Evolutionary conservation across 2,797 vertebrate species (phyloP).

Genomic region (Aselliscus stoliczkanus): DNA sequence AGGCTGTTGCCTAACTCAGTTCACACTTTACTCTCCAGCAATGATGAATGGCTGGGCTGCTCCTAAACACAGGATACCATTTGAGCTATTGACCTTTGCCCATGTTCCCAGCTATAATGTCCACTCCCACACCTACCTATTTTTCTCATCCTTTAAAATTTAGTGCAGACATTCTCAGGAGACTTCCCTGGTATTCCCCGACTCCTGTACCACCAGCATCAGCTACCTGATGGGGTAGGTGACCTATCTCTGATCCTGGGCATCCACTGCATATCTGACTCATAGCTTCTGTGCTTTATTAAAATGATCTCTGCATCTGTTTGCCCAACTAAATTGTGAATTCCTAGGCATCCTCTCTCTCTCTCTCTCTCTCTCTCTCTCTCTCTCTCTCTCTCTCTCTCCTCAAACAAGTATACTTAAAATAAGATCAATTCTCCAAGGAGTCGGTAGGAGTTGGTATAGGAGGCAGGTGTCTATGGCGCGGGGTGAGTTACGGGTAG

Average conservation of each 20-base stretch:
- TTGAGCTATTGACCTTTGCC: neutral
- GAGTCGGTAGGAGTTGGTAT: neutral
- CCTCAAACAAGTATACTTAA: neutral
- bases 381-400: too few relatives aligned
- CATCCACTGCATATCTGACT: neutral
- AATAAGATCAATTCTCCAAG: conserved; percentile 21
- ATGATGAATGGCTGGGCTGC: neutral
- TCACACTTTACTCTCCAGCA: neutral
- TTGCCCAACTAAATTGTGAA: neutral
- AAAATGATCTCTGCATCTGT: neutral
- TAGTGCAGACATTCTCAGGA: neutral
- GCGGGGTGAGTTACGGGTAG: neutral
- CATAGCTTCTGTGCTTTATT: neutral
- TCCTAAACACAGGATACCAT: neutral
- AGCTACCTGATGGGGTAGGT: neutral
- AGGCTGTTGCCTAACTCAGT: neutral
- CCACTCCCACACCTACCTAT: neutral
- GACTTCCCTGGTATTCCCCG: neutral
- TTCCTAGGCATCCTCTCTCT: neutral
- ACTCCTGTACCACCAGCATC: neutral
- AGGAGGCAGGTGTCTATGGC: neutral
- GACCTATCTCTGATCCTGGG: neutral
- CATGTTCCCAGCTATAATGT: neutral
- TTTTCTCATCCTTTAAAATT: conserved; percentile 29
- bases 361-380: too few relatives aligned